Evolutionary conservation across 2,113 vertebrate genomes (phyloP).

Genomic region (Plecotus auritus): DNA sequence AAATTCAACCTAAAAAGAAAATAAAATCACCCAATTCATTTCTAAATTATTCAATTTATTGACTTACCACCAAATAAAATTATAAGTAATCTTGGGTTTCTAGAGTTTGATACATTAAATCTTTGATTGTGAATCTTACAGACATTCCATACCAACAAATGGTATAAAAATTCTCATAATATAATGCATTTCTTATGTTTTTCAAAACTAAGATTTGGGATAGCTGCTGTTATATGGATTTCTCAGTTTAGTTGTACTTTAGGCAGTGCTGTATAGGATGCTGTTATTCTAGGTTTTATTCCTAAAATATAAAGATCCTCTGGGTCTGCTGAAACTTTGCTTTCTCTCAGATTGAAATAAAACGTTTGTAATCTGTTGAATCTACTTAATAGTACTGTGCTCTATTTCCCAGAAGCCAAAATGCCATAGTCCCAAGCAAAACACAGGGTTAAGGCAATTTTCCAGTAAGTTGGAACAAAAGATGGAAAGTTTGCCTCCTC

Average conservation of each 20-base stretch:
- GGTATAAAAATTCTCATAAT: neutral
- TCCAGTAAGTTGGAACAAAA: neutral
- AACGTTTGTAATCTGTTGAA: conserved; percentile 8
- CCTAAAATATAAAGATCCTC: conserved; percentile 2
- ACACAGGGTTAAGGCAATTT: neutral
- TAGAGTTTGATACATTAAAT: conserved; percentile 8
- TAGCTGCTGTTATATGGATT: neutral
- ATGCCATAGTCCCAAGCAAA: neutral
- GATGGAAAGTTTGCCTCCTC: neutral
- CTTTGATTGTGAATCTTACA: conserved; percentile 23
- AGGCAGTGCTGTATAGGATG: neutral
- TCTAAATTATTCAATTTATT: conserved; percentile 34
- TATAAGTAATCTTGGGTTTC: conserved; percentile 7
- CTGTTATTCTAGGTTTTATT: neutral
- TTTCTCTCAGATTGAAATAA: conserved; percentile 30
- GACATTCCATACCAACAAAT: neutral
- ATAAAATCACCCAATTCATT: neutral
- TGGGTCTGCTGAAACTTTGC: neutral
- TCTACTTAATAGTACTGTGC: conserved; percentile 7
- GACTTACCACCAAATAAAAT: neutral
- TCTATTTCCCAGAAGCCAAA: conserved; percentile 29
- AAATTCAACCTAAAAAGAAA: conserved; percentile 27
- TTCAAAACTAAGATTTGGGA: neutral
- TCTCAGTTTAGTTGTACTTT: neutral
- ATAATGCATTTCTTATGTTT: neutral